phyloP scores from a whole-genome alignment of 1,140 invertebrate genomes.

The Bombyx mori region DNA sequence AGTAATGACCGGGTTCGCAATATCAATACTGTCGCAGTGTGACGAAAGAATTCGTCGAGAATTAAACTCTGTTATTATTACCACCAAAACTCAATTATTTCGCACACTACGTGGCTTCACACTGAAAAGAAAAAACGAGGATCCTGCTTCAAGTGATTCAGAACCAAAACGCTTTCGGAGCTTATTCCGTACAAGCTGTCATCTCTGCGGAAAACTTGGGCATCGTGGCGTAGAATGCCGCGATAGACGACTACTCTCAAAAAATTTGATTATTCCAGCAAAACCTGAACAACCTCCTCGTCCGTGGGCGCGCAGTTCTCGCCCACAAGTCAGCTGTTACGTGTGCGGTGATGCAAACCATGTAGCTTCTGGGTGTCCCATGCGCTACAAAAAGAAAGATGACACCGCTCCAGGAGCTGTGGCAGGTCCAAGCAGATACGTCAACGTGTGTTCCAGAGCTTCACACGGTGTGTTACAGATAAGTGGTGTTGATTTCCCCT shows the following conservation, averaged over 20 bases:
- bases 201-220: constrained; percentile 13
- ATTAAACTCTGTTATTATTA: constrained; percentile 17
- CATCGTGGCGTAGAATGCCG: constrained; percentile 12
- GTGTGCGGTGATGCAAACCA: constrained; percentile 12
- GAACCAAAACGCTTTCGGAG: constrained; percentile 5
- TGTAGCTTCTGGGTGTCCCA: constrained; percentile 12
- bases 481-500: constrained; percentile 5
- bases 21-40: too few relatives aligned
- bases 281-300: neutral
- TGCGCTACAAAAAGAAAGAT: constrained; percentile 16
- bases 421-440: neutral
- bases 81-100: constrained; percentile 14
- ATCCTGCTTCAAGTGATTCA: neutral
- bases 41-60: too few relatives aligned
- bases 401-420: neutral
- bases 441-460: constrained; percentile 4
- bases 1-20: too few relatives aligned
- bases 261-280: too few relatives aligned
- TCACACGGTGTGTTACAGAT: constrained; percentile 5
- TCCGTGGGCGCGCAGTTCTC: neutral
- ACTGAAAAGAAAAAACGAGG: constrained; percentile 11
- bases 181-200: constrained; percentile 8
- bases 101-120: constrained; percentile 12
- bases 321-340: too few relatives aligned
- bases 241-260: neutral